Base-by-base conservation (phyloP, 2,797 vertebrate species). In the Alca torda region DNA sequence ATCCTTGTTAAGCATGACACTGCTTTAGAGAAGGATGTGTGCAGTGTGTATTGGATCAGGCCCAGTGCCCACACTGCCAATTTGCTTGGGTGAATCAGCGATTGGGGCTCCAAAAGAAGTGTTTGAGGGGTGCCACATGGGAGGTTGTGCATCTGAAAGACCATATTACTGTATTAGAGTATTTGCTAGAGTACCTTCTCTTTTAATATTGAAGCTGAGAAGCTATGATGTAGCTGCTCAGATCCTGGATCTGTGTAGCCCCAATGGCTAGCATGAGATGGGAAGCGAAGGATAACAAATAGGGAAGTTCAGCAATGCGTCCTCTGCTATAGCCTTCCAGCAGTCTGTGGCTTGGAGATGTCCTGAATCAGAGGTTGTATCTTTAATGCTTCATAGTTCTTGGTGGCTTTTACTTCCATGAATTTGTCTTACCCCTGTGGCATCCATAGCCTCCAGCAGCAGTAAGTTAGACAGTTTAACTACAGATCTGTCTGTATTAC, bases 111-210 rank as follows among this genome's bases (percentile, higher is more conserved):
- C 65, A 69, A 65, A 21, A 70, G 37, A 63, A 73, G n/a, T 12
- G 35, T 76, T n/a, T 45, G 33, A 33, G 53, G 28, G 60, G 30
- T 69, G 68, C 57, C 48, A 39, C 3, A 0, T 16, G 56, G 46
- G 19, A 87, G 41, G 43, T 48, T 50, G 23, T 43, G 12, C 4
- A 1, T 30, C 7, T 39, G 57, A 74, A 74, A 68, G 54, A 37
- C 9, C 3, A 1, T 4, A 1, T 4, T 33, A n/a, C 54, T 76
- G n/a, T 30, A 5, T 19, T 54, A 15, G 20, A 9, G 35, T n/a
- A 59, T n/a, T 8, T 87, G 26, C 48, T 74, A 33, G 19, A 85
- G 24, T 15, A 59, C 26, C 2, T 1, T 51, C 21, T 89, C 51
- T 54, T 84, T 72, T 53, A 64, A 25, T 21, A 24, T 0, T 51